These are phyloP conservation scores for Nannoperca obscura DNA, from an alignment of 2,797 vertebrate species.

Conservation along the genomic window DNA sequence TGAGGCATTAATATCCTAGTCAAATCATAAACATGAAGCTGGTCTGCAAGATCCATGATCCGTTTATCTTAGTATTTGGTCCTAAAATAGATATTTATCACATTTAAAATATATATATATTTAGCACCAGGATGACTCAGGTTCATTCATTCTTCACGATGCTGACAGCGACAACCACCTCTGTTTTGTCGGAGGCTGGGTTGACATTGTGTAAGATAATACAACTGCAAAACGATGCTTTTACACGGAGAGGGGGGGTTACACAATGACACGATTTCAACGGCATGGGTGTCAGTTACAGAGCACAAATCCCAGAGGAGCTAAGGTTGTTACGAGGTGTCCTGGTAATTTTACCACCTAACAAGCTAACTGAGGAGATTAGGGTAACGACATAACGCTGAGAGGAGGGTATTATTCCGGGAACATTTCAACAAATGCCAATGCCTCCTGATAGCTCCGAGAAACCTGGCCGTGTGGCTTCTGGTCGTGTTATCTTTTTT, in stretches of 20 bases:
- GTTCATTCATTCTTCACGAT: not conserved
- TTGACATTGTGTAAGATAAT: not conserved
- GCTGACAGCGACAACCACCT: not conserved
- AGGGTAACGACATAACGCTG: slow-evolving; percentile 6
- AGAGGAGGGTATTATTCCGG: not conserved
- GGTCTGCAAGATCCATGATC: not conserved
- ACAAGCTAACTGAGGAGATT: slow-evolving; percentile 18
- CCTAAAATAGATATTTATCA: not conserved
- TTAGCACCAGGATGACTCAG: not conserved
- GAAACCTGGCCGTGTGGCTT: not conserved
- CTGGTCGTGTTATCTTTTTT: not conserved
- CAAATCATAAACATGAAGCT: not conserved
- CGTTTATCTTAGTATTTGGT: not conserved
- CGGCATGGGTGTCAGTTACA: not conserved
- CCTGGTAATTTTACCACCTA: slow-evolving; percentile 7
- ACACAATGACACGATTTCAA: slow-evolving; percentile 12
- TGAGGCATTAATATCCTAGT: not conserved
- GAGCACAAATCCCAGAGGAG: not conserved
- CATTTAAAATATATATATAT: not conserved
- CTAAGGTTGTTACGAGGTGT: not conserved
- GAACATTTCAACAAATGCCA: not conserved
- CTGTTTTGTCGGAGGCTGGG: not conserved
- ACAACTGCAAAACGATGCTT: slow-evolving; percentile 4
- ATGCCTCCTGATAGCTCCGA: not conserved
- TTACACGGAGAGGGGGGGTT: not conserved